Conservation (phyloP, 2,113 vertebrate species). For the human (Homo sapiens) region GRCh38 chr6:109155501-109156000, state of each 20-base stretch:
- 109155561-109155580: not conserved
- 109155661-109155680: slow-evolving; percentile 33
- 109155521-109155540: slow-evolving; percentile 10
- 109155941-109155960: not conserved
- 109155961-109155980: not conserved
- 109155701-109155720: slow-evolving; percentile 28
- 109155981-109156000: not conserved
- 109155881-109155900: not conserved
- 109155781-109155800: slow-evolving; percentile 88
- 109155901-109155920: not conserved
- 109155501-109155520: slow-evolving; percentile 6
- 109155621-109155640: slow-evolving; percentile 15
- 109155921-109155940: not conserved
- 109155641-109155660: not conserved
- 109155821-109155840: slow-evolving; percentile 81
- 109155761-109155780: slow-evolving; percentile 42
- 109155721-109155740: not conserved
- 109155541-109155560: slow-evolving; percentile 13
- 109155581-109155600: slow-evolving; percentile 9
- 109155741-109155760: slow-evolving; percentile 28
- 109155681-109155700: slow-evolving; percentile 38
- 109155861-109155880: slow-evolving; percentile 86
- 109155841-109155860: slow-evolving; percentile 83
- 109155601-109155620: slow-evolving; percentile 21
- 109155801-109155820: slow-evolving; percentile 87